These are phyloP conservation scores for Hedychridium roseum DNA, from an alignment of 2,888 invertebrate genomes.

Conservation along the genomic window DNA sequence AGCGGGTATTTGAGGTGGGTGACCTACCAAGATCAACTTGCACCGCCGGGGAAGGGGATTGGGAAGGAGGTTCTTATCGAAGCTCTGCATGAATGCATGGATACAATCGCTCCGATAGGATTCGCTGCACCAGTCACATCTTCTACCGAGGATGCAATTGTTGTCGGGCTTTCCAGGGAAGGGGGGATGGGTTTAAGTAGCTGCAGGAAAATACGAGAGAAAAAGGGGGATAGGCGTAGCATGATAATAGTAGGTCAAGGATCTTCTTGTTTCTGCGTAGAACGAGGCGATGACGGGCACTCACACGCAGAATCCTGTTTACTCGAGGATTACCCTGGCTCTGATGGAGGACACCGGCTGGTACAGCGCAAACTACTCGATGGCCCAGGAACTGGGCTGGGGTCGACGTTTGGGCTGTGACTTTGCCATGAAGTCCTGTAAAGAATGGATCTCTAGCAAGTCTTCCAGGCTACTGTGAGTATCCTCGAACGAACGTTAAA, in stretches of 20 bases:
- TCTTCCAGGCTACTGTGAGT: slow-evolving; percentile 62
- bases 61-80: neutral
- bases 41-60: neutral
- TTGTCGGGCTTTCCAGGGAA: neutral
- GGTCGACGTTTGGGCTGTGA: slow-evolving; percentile 90
- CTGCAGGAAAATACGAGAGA: neutral
- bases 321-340: slow-evolving; percentile 93
- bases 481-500: slow-evolving; percentile 6
- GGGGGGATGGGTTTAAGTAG: neutral
- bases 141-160: neutral
- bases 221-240: neutral
- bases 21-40: slow-evolving; percentile 2
- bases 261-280: slow-evolving; percentile 63
- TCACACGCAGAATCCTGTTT: slow-evolving; percentile 97
- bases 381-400: slow-evolving; percentile 90
- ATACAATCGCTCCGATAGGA: neutral
- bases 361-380: slow-evolving; percentile 90
- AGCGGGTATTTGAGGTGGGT: slow-evolving; percentile 92
- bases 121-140: slow-evolving; percentile 1
- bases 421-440: slow-evolving; percentile 94
- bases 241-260: neutral
- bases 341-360: slow-evolving; percentile 98
- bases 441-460: slow-evolving; percentile 91
- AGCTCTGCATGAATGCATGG: slow-evolving; percentile 4
- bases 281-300: slow-evolving; percentile 99